Conservation (phyloP, 2,797 vertebrate genomes). For the Alectoris magna region DNA sequence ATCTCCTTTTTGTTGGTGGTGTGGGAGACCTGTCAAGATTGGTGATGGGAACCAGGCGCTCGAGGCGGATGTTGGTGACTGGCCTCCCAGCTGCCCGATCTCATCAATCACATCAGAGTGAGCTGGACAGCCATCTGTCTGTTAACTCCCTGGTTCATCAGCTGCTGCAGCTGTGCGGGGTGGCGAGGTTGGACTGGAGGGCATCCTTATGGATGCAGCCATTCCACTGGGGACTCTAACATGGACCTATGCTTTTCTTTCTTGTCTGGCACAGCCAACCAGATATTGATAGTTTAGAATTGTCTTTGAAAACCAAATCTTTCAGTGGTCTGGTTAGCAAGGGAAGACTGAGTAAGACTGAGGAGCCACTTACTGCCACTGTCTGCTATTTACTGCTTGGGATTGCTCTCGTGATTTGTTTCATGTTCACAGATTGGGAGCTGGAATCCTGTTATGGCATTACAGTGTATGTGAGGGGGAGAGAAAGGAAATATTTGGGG, state of each 20-base stretch:
- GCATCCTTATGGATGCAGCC: background rate
- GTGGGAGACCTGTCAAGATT: background rate
- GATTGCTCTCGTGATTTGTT: background rate
- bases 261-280: background rate
- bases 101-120: background rate
- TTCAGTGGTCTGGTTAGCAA: background rate
- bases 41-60: background rate
- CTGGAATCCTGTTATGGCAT: background rate
- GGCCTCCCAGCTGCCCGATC: background rate
- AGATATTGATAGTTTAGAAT: background rate
- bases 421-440: background rate
- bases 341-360: background rate
- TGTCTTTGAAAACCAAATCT: background rate
- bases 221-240: accelerated
- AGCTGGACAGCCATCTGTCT: accelerated
- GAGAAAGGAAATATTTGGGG: background rate
- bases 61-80: background rate
- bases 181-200: background rate
- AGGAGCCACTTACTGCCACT: background rate
- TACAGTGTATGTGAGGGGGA: background rate
- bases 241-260: background rate
- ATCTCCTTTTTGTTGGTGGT: background rate
- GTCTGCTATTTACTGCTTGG: accelerated
- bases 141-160: background rate
- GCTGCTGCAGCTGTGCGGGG: background rate